Evolutionary conservation across 2,113 vertebrate genomes (phyloP).

Genomic region (Acanthisitta chloris): DNA sequence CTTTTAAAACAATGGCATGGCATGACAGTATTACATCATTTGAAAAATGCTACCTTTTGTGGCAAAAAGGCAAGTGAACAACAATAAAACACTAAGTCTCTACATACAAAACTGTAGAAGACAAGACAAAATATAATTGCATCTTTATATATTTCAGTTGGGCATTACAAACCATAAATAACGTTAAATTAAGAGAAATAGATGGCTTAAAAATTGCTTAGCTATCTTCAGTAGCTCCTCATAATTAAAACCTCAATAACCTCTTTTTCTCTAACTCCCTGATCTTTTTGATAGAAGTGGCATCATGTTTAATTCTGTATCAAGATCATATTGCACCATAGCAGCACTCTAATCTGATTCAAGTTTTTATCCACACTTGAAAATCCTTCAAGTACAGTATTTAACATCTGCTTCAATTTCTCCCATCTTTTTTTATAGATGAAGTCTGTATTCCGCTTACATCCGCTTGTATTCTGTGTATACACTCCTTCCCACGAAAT

Average conservation of each 20-base stretch:
- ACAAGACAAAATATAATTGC: background rate
- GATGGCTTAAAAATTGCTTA: constrained; percentile 1
- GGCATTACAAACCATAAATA: background rate
- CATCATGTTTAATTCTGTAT: background rate
- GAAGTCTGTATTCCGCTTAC: background rate
- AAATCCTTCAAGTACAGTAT: background rate
- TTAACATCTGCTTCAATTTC: background rate
- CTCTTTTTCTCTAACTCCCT: background rate
- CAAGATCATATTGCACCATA: background rate
- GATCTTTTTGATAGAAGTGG: background rate
- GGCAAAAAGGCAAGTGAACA: constrained; percentile 26
- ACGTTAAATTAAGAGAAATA: constrained; percentile 28
- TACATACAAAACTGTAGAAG: background rate
- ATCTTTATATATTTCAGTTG: constrained; percentile 22
- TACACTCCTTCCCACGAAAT: background rate
- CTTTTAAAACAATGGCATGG: background rate
- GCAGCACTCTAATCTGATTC: background rate
- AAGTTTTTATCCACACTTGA: background rate
- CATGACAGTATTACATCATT: background rate
- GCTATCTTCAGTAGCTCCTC: background rate
- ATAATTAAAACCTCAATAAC: background rate
- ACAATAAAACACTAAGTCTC: background rate
- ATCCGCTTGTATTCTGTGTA: background rate
- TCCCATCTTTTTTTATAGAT: background rate
- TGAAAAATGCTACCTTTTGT: background rate